Evolutionary conservation across 2,888 invertebrate genomes (phyloP).

Genomic region (Chrysina gloriosa): DNA sequence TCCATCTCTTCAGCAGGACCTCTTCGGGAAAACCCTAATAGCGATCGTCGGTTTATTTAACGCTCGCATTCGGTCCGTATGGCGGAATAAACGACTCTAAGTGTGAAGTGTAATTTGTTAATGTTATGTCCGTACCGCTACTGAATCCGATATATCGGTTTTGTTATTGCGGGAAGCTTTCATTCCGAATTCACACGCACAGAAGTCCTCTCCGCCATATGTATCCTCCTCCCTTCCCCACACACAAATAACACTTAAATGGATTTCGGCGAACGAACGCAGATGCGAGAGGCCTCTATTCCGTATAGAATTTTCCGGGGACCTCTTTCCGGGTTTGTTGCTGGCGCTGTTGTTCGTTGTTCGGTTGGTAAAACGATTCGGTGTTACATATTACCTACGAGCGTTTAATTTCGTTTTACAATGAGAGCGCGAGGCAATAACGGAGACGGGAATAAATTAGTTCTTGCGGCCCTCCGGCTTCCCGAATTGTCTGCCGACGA

Average conservation of each 20-base stretch:
- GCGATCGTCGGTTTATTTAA: too few relatives aligned
- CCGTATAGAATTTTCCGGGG: slow-evolving; percentile 27
- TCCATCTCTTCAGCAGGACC: too few relatives aligned
- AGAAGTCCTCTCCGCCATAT: slow-evolving; percentile 46
- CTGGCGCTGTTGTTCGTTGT: slow-evolving; percentile 24
- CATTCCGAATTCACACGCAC: slow-evolving; percentile 54
- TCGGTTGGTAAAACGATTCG: slow-evolving; percentile 56
- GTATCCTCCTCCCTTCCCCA: slow-evolving; percentile 11
- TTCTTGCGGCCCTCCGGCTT: slow-evolving; percentile 29
- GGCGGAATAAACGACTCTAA: slow-evolving; percentile 61
- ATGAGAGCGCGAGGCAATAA: slow-evolving; percentile 40
- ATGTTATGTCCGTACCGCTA: slow-evolving; percentile 53
- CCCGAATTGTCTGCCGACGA: slow-evolving; percentile 21
- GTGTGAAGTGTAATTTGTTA: slow-evolving; percentile 63
- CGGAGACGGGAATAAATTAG: slow-evolving; percentile 42
- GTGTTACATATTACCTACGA: slow-evolving; percentile 56
- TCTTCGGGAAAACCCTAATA: too few relatives aligned
- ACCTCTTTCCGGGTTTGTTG: slow-evolving; percentile 3
- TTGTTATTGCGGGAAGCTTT: slow-evolving; percentile 61
- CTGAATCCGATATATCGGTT: slow-evolving; percentile 59
- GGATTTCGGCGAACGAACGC: slow-evolving; percentile 46
- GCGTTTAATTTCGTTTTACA: slow-evolving; percentile 55
- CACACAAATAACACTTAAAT: slow-evolving; percentile 49
- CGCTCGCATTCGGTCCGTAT: too few relatives aligned
- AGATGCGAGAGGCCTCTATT: background rate